Base-by-base conservation (phyloP, 2,113 vertebrate species). In the Gambusia affinis region DNA sequence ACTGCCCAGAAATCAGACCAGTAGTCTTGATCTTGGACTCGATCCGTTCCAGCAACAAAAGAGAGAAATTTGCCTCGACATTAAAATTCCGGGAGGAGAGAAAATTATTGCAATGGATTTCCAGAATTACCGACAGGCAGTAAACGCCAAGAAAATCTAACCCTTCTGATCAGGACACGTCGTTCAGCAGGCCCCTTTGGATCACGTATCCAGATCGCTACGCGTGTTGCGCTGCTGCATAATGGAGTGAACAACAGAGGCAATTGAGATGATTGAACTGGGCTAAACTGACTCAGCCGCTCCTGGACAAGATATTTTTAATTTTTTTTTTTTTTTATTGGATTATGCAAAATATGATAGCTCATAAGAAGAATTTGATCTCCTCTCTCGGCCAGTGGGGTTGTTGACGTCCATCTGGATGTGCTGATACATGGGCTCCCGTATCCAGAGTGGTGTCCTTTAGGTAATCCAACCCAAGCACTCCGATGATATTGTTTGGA, bases 291-390 rank as follows among this genome's bases (percentile, higher is more conserved):
- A 77, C 75, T 84, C 74, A 5, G 62, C 69, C 1, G 54, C 63
- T 37, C 67, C 69, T 70, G 75, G 77, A 72, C 54, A 89, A 81
- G 64, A 67, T 80, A 74, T 82, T 83, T 69, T 24, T 19, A 33
- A 7, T 51, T 22, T 51, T 15, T 4, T 47, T 4, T n/a, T 47
- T 4, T 17, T 24, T 85, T 89, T 63, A 80, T 80, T 86, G 79
- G 87, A 76, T 77, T 30, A 68, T 87, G 90, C 89, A 90, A 82
- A 93, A 92, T 92, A 76, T 84, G 82, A 92, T 90, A 80, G 71
- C 70, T 70, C 69, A 37, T 73, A 68, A 86, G 74, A 79, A 89
- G 74, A 92, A 90, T 64, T 28, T 14, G 72, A 90, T 83, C 87
- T 73, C 30, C 73, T 83, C 70, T 69, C 64, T 73, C 37, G 66